These are phyloP conservation scores for Narcine bancroftii DNA, from an alignment of 2,113 vertebrate genomes.

Conservation along the genomic window DNA sequence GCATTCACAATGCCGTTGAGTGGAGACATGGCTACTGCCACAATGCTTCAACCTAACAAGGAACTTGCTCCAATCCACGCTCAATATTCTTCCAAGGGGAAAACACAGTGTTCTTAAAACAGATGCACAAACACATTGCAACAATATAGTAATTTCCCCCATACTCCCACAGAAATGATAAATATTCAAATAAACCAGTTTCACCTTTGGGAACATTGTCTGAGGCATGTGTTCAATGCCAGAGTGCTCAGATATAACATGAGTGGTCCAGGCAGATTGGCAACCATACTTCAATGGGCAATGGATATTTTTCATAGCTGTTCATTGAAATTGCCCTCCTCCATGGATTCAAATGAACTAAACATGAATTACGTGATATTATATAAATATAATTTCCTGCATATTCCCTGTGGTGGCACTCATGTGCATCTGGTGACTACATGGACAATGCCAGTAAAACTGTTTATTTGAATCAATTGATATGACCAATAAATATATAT, in stretches of 20 bases:
- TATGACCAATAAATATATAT: constrained; percentile 19
- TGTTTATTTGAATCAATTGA: not conserved
- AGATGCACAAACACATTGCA: too few relatives aligned
- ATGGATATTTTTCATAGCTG: not conserved
- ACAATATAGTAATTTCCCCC: not conserved
- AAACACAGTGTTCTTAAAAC: too few relatives aligned
- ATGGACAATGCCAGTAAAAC: too few relatives aligned
- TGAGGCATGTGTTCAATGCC: not conserved
- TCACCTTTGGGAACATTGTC: not conserved
- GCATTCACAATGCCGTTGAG: too few relatives aligned
- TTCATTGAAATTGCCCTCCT: not conserved
- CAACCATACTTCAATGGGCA: too few relatives aligned
- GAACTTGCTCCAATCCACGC: too few relatives aligned
- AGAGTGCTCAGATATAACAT: not conserved
- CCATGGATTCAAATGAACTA: not conserved
- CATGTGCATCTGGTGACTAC: not conserved
- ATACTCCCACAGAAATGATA: not conserved
- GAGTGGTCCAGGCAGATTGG: not conserved
- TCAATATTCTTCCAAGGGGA: too few relatives aligned
- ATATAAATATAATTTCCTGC: not conserved
- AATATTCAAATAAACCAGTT: not conserved
- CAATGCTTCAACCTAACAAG: too few relatives aligned
- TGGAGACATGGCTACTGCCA: too few relatives aligned
- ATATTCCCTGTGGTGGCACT: not conserved
- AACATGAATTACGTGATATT: not conserved